Percentiles rank a stretch among this genome's conserved stretches.
These are phyloP conservation scores for Leptarthrus brevirostris DNA, from an alignment of 2,888 invertebrate genomes.

Conservation along the genomic window DNA sequence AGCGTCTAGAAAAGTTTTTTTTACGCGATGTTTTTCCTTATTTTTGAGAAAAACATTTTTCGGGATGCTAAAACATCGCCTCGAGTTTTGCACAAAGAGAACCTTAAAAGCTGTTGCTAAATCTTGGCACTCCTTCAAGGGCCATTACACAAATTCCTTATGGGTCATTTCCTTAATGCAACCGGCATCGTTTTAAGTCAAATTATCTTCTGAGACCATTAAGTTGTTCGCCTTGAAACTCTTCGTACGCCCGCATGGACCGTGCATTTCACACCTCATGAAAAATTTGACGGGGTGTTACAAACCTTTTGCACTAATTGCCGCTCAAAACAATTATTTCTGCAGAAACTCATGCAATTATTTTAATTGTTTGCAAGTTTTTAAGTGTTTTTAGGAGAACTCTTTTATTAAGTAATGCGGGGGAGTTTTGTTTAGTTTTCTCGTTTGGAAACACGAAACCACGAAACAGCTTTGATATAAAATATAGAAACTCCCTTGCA, in stretches of 20 bases:
- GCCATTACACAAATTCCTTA: constrained; percentile 35
- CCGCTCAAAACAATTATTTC: too few relatives aligned
- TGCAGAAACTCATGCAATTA: too few relatives aligned
- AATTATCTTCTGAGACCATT: constrained; percentile 27
- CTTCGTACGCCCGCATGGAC: neutral
- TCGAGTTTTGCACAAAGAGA: neutral
- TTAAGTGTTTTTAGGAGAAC: too few relatives aligned
- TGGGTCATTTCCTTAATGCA: constrained; percentile 41
- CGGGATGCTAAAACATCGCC: neutral
- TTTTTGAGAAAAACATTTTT: neutral
- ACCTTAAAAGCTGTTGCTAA: constrained; percentile 32
- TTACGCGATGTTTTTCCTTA: neutral
- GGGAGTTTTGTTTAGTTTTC: too few relatives aligned
- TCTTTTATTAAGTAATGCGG: too few relatives aligned
- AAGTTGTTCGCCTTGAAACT: neutral
- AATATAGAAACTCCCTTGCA: too few relatives aligned
- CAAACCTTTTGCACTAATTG: too few relatives aligned
- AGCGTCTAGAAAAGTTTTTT: neutral
- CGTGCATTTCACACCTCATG: too few relatives aligned
- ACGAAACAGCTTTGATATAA: too few relatives aligned
- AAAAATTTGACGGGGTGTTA: too few relatives aligned
- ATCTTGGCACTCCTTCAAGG: constrained; percentile 37
- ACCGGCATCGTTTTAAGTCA: constrained; percentile 18
- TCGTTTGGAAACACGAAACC: too few relatives aligned
- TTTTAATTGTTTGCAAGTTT: too few relatives aligned